phyloP scores from a whole-genome alignment of 2,888 invertebrate genomes.

The Ctena decussata region DNA sequence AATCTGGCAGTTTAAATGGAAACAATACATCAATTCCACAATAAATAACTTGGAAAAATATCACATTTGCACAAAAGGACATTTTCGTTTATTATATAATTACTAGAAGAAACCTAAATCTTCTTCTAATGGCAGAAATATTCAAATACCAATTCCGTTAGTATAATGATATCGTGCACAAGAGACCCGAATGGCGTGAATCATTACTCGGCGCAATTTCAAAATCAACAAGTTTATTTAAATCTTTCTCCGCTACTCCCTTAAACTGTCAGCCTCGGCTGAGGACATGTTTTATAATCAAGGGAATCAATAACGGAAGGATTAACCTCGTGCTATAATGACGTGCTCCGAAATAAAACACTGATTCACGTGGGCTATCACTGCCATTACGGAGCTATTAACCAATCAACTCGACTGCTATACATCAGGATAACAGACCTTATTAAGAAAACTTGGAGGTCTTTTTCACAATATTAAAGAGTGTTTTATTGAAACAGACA shows the following conservation, averaged over 20 bases:
- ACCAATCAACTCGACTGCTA: not conserved
- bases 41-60: conserved; percentile 1
- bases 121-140: not conserved
- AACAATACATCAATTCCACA: not conserved
- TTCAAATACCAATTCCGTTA: not conserved
- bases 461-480: conserved; percentile 6
- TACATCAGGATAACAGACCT: conserved; percentile 12
- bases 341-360: conserved; percentile 14
- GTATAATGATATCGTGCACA: conserved; percentile 5
- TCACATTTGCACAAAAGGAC: conserved; percentile 1
- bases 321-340: conserved; percentile 35
- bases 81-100: conserved; percentile 10
- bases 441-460: not conserved
- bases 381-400: not conserved
- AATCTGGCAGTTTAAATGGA: not conserved
- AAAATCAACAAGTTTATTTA: conserved; percentile 54
- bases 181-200: conserved; percentile 29
- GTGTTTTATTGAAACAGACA: not conserved
- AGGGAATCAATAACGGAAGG: conserved; percentile 47
- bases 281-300: conserved; percentile 42
- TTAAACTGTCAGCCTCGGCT: conserved; percentile 45
- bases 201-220: conserved; percentile 46
- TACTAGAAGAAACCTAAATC: not conserved
- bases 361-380: conserved; percentile 8
- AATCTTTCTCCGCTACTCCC: conserved; percentile 30